Evolutionary conservation across 2,888 invertebrate genomes (phyloP), one percentile per base, ranked within the genome.

Genomic region (Rhagium mordax): DNA sequence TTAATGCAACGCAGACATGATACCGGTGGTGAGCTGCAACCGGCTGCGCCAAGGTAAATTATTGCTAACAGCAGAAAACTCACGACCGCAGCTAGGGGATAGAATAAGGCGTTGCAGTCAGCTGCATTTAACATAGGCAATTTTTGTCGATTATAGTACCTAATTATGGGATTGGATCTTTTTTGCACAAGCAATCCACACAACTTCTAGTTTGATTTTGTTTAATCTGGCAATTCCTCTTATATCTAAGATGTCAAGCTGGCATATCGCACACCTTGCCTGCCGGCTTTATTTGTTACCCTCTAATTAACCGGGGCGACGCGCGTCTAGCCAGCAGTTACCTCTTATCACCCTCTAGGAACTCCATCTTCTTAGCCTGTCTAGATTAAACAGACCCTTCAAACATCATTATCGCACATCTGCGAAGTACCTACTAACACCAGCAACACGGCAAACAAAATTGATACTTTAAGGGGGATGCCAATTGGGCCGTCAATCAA

Each of bases 401-500:
- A 51, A 29, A 57, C 29, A 16, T 29, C 57, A 57, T 57, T 57
- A 57, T 57, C 57, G 41, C 41, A 41, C 41, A 33, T 33, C 60
- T 60, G 33, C 20, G 61, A 15, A 47, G 47, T 20, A 16, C 61
- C 24, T 29, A 57, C 21, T 53, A 53, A 21, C 21, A 53, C 33
- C 41, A 16, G 33, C 60, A 49, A 49, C 48, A 60, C 21, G 60
- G 41, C 61, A n/a, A 33, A 47, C 24, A 5, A 66, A 71, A 61
- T 18, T 18, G 49, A 57, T 48, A 65, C 29, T 71, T 66, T 41
- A 33, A 51, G 65, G 61, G 33, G 48, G 27, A 41, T 64, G 55
- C 70, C 70, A 64, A 70, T 71, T 71, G 29, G 57, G 24, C 71
- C 73, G 75, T 75, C 73, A 71, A 71, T 75, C 75, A 69, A 71